phyloP scores from a whole-genome alignment of 2,113 vertebrate genomes.

The Saimiri boliviensis region DNA sequence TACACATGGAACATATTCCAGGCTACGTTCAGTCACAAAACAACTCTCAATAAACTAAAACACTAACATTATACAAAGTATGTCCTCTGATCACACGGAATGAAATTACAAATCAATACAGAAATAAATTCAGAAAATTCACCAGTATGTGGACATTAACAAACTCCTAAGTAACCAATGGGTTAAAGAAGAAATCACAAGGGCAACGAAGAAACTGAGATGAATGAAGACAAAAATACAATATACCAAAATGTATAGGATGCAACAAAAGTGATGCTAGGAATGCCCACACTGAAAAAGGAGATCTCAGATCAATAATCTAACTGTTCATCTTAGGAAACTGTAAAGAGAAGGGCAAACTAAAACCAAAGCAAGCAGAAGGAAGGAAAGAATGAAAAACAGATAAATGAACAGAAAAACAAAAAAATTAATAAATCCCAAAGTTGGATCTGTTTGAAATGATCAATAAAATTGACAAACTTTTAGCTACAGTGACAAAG shows the following conservation, averaged over 20 bases:
- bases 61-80: slow-evolving; percentile 1
- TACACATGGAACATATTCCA: not conserved
- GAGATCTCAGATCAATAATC: not conserved
- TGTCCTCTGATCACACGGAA: not conserved
- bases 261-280: not conserved
- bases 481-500: not conserved
- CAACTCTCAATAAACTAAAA: not conserved
- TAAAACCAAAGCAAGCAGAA: not conserved
- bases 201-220: not conserved
- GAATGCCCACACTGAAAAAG: not conserved
- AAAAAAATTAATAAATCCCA: not conserved
- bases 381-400: not conserved
- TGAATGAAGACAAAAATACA: not conserved
- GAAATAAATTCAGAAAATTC: not conserved
- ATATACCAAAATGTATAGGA: not conserved
- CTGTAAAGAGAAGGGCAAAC: not conserved
- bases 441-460: not conserved
- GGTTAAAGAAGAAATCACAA: not conserved
- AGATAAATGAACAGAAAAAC: not conserved
- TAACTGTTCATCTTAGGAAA: not conserved
- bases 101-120: not conserved
- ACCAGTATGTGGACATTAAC: not conserved
- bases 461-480: not conserved
- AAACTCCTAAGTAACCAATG: not conserved
- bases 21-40: not conserved